phyloP scores from a whole-genome alignment of 2,113 vertebrate genomes.

The Eulemur macaco region DNA sequence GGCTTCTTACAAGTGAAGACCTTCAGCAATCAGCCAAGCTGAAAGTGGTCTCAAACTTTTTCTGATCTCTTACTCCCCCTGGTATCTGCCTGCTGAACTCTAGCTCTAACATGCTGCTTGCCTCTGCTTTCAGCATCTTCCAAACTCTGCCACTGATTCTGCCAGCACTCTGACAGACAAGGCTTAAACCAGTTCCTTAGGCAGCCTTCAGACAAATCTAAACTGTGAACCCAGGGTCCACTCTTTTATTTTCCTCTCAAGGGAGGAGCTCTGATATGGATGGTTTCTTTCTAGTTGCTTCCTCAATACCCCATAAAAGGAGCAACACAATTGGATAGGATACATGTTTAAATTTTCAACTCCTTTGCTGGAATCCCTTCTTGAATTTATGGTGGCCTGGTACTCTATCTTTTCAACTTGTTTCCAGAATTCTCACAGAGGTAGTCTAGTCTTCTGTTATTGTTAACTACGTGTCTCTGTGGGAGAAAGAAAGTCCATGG shows the following conservation, averaged over 20 bases:
- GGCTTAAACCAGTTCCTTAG: not conserved
- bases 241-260: not conserved
- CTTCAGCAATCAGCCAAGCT: not conserved
- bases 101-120: fast-evolving
- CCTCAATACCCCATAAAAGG: too few species aligned
- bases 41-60: not conserved
- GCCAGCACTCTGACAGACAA: not conserved
- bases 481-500: not conserved
- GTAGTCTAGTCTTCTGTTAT: not conserved
- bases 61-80: not conserved
- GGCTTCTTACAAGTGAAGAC: not conserved
- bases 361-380: not conserved
- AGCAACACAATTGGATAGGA: not conserved
- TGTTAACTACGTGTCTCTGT: not conserved
- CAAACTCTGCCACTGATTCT: not conserved
- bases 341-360: not conserved
- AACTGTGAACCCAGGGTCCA: too few species aligned
- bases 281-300: not conserved
- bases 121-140: not conserved
- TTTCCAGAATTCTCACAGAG: not conserved
- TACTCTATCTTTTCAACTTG: not conserved
- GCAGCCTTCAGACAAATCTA: not conserved
- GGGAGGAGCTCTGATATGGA: fast-evolving
- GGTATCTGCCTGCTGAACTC: not conserved
- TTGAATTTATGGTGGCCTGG: fast-evolving